Percentiles rank a stretch among this genome's conserved stretches.
These are phyloP conservation scores for Pharmacophagus antenor DNA, from an alignment of 2,888 invertebrate genomes.

Conservation along the genomic window DNA sequence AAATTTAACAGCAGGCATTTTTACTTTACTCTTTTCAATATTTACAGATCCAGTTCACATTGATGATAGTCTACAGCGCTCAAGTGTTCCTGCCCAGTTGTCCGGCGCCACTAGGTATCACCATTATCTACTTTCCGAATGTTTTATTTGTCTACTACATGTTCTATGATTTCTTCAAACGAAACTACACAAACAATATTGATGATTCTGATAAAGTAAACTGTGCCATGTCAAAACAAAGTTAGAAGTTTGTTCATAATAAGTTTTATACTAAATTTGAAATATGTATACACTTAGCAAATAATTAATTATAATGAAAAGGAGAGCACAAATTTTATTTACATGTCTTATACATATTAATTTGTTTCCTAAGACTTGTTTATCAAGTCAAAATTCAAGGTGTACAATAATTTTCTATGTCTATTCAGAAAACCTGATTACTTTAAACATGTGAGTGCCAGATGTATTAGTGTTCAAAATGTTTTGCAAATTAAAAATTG, in stretches of 20 bases:
- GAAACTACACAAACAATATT: slow-evolving; percentile 65
- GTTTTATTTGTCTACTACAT: slow-evolving; percentile 84
- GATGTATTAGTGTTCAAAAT: too few relatives aligned
- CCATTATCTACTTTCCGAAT: slow-evolving; percentile 81
- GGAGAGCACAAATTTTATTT: too few relatives aligned
- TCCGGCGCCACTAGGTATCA: slow-evolving; percentile 71
- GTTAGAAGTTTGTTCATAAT: not conserved
- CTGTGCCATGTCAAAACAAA: not conserved
- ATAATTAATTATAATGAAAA: too few relatives aligned
- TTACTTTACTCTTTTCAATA: too few relatives aligned
- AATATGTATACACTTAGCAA: not conserved
- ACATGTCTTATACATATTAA: too few relatives aligned
- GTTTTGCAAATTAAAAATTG: too few relatives aligned
- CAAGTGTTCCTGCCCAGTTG: slow-evolving; percentile 81
- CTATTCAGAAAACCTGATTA: too few relatives aligned
- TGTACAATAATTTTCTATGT: too few relatives aligned
- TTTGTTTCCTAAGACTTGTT: too few relatives aligned
- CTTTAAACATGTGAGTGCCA: too few relatives aligned
- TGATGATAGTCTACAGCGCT: slow-evolving; percentile 81
- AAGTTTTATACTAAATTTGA: not conserved
- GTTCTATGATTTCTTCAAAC: slow-evolving; percentile 85
- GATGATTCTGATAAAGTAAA: slow-evolving; percentile 29
- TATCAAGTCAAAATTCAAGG: too few relatives aligned
- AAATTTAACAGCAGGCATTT: too few relatives aligned
- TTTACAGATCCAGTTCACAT: slow-evolving; percentile 84